Evolutionary conservation across 2,113 vertebrate species (phyloP).

Genomic region (Bambusicola thoracicus): DNA sequence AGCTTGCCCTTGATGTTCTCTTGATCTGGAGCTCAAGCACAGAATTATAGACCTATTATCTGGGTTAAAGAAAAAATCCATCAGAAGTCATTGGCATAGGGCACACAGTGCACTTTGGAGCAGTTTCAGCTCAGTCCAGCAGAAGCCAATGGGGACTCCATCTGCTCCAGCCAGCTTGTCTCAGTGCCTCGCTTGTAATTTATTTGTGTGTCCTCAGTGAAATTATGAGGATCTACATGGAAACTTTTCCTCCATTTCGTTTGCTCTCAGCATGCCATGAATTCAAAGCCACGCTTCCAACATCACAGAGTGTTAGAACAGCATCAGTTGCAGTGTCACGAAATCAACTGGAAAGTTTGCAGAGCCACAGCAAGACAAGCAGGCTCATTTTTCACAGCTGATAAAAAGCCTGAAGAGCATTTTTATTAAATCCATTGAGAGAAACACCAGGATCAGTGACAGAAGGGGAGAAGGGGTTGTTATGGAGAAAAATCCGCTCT

Average conservation of each 20-base stretch:
- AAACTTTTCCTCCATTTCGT: not conserved
- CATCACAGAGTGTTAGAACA: not conserved
- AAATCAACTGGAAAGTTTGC: constrained; percentile 38
- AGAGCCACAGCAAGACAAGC: not conserved
- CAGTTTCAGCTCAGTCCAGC: constrained; percentile 3
- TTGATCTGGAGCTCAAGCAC: not conserved
- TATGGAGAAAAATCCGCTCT: constrained; percentile 47
- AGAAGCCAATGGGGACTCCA: not conserved
- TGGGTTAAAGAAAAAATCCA: constrained; percentile 2
- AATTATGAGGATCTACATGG: not conserved
- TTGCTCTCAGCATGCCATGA: not conserved
- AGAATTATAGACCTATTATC: not conserved
- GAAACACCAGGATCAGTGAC: constrained; percentile 5
- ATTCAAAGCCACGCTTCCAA: not conserved
- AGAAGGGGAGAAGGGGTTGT: constrained; percentile 18
- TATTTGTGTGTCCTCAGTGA: not conserved
- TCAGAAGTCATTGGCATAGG: accelerated
- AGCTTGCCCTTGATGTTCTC: not conserved
- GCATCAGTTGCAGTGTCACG: not conserved
- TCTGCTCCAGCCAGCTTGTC: constrained; percentile 38
- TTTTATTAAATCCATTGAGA: constrained; percentile 55
- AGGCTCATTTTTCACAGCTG: constrained; percentile 31
- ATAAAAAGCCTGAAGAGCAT: constrained; percentile 36
- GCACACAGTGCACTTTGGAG: not conserved
- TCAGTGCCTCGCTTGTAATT: not conserved